Base-by-base conservation (phyloP, 1,140 invertebrate genomes). In the Drosophila sturtevanti region DNA sequence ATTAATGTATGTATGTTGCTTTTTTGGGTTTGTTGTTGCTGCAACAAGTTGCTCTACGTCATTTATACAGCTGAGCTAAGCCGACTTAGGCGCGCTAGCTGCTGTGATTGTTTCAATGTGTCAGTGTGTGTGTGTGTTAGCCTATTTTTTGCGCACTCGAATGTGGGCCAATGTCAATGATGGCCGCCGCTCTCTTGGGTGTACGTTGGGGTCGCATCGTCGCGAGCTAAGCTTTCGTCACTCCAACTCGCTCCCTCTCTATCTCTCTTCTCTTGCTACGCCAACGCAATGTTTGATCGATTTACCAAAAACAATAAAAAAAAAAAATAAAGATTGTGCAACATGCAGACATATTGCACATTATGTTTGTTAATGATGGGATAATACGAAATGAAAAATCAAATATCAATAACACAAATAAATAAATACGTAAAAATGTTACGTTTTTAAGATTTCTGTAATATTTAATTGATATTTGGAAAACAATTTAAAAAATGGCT, bases 131-230 rank as follows among this genome's bases (percentile, higher is more conserved):
- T 48, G 16, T 48, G 41, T 21, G 41, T 21, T 48, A 48, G 41
- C 41, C 41, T 48, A 48, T 48, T 48, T 44, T 48, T 48, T 48
- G 54, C 54, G 27, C 84, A 89, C 89, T 71, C 55, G 79, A 87
- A 89, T 84, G 85, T 87, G 85, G 84, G 84, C 79, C 84, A 87
- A 89, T 87, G 84, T 87, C 84, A 87, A 82, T 82, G 84, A 80
- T 89, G 76, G 68, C 56, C 68, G 73, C 75, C 38, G 41, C 75
- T 79, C 75, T 87, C 75, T 82, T 82, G 82, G 75, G 82, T 81
- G 81, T 82, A 44, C 18, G 14, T 77, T 85, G 75, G 81, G 82
- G 81, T 86, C 81, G 81, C 78, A 76, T 48, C 41, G 27, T 54
- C 22, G 51, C 24, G 22, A 73, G 74, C 77, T 85, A 66, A 64